Evolutionary conservation across 2,113 vertebrate genomes (phyloP).

Genomic region (Piaya cayana): DNA sequence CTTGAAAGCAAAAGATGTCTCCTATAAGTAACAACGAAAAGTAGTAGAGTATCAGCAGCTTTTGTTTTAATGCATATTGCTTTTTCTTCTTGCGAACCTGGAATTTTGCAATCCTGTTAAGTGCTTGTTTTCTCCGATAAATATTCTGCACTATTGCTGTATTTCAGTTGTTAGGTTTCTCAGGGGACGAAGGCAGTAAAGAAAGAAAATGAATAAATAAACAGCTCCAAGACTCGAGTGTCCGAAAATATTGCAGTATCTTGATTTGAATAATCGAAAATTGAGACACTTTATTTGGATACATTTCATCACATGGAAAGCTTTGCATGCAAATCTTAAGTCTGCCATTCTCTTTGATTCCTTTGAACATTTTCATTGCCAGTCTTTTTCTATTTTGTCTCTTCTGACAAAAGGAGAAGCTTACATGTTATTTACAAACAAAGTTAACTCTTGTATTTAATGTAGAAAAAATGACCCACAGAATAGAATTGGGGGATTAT

Average conservation of each 20-base stretch:
- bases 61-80: background rate
- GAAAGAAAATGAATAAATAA: slow-evolving; percentile 74
- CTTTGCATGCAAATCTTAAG: slow-evolving; percentile 24
- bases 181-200: slow-evolving; percentile 53
- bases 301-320: slow-evolving; percentile 40
- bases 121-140: slow-evolving; percentile 42
- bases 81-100: slow-evolving; percentile 26
- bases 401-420: background rate
- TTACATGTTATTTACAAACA: background rate
- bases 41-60: background rate
- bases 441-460: background rate
- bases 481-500: background rate
- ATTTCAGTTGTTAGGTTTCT: slow-evolving; percentile 66
- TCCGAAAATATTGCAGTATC: slow-evolving; percentile 56
- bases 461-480: background rate
- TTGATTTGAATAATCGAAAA: slow-evolving; percentile 61
- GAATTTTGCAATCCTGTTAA: slow-evolving; percentile 33
- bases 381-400: background rate
- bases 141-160: slow-evolving; percentile 23
- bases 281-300: slow-evolving; percentile 56
- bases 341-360: background rate
- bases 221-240: slow-evolving; percentile 54
- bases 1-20: background rate
- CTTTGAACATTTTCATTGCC: background rate
- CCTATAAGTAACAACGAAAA: background rate